Base-by-base conservation (phyloP, 2,113 vertebrate genomes). In the Bostrychus sinensis region DNA sequence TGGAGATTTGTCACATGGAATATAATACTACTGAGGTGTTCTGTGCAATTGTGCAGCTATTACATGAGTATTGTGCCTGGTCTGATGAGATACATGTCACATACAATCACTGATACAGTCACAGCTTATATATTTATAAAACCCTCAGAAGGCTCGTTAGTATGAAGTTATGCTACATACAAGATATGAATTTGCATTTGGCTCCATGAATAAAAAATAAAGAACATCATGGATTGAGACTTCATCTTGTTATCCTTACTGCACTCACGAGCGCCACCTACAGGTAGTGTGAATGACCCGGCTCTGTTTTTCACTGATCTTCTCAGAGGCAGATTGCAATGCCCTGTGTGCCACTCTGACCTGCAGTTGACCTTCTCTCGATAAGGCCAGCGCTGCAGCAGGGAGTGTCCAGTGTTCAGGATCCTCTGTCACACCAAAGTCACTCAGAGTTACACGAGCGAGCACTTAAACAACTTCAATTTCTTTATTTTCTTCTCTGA, bases 401-500 rank as follows among this genome's bases (percentile, higher is more conserved):
- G 57, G n/a, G 11, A 48, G 26, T 70, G 68, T 26, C 0, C 56
- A 32, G 39, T 64, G 62, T 72, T 23, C 32, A 60, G 4, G 41
- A 38, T 14, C 23, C 64, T 48, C 73, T 22, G 75, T 68, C 79
- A 83, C 45, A 39, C 37, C 51, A 69, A 66, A 63, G 80, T 89
- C 86, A 75, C 88, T 86, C 91, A 85, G 93, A 83, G 82, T 72
- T 66, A 99, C 91, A 98, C 92, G 76, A 98, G 92, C 1, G 88
- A 92, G 80, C 97, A 99, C 78, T 95, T 96, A 78, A 99, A 97
- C 42, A 92, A 94, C 89, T 95, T 97, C 81, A 93, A 94, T 89
- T 94, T 97, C 92, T 97, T 99, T 14, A 96, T 96, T 70, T 95
- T 94, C 50, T 94, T 97, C 87, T 98, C 96, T 71, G 96, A 95